Evolutionary conservation across 2,113 vertebrate species (phyloP).

Genomic region (Rhizomys pruinosus): DNA sequence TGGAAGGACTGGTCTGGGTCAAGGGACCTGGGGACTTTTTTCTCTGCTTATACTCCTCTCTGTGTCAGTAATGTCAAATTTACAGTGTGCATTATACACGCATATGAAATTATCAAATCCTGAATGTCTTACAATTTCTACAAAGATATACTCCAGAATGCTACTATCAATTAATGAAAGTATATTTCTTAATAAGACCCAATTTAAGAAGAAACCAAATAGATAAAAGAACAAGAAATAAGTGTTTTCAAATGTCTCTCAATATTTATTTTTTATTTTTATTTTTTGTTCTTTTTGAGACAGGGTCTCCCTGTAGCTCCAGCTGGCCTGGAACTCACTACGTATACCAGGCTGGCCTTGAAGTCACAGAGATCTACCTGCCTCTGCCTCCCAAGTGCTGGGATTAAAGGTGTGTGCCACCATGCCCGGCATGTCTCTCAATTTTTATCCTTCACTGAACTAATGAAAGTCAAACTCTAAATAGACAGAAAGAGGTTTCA

Average conservation of each 20-base stretch:
- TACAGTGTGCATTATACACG: neutral
- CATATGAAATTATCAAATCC: no score
- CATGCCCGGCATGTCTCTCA: no score
- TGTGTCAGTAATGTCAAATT: neutral
- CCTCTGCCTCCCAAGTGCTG: no score
- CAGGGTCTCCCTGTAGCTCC: no score
- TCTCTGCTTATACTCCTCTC: neutral
- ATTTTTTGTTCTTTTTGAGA: no score
- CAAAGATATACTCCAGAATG: neutral
- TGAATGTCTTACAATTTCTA: neutral
- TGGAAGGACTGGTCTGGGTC: neutral
- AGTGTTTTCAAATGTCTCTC: constrained; percentile 23
- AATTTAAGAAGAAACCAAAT: constrained; percentile 25
- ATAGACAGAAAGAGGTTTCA: neutral
- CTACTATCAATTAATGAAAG: neutral
- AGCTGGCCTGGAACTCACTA: no score
- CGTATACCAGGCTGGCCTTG: no score
- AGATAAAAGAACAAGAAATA: neutral
- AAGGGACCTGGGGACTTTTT: neutral
- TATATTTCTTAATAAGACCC: neutral
- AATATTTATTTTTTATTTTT: no score
- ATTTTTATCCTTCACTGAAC: neutral
- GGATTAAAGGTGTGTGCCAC: no score
- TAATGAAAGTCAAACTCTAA: constrained; percentile 7
- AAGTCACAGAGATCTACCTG: no score